Base-by-base conservation (phyloP, 2,797 vertebrate genomes). In the Lophius americanus region DNA sequence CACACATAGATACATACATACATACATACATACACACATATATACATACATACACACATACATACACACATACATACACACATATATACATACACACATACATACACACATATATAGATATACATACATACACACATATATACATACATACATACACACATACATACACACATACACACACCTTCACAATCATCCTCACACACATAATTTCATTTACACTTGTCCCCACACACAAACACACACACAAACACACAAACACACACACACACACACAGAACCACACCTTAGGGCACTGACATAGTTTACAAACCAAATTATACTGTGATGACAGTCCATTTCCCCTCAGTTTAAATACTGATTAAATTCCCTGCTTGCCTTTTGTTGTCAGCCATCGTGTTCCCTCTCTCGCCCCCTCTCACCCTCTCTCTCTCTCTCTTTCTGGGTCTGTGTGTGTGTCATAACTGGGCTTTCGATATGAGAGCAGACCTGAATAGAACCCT, bases 341-440 rank as follows among this genome's bases (percentile, higher is more conserved):
- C 89, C 86, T 79, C 68, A 56, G 79, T 88, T 87, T 85, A 81
- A 85, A 78, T 52, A 78, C 78, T 82, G 78, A 89, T 87, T 83
- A 70, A 81, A 83, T 71, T 70, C 65, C 66, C 52, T 60, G 11
- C 76, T 65, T 76, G 73, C 68, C 70, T 71, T 67, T 58, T 56
- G 3, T 64, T 64, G 63, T 69, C 73, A 49, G 42, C 53, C 46
- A 23, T 60, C 9, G 0, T 10, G 43, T 57, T 37, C 39, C 41
- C 36, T 42, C 23, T 23, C 23, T 23, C 23, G 1, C 23, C 23
- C 23, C 2, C 23, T 23, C 23, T 23, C 23, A 1, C 23, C 2
- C 23, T 23, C 23, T 23, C 23, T 23, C 23, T 23, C 23, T 23
- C 23, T 23, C 23, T 23, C 23, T 23, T 23, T 23, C 23, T 23